phyloP scores from a whole-genome alignment of 2,888 invertebrate genomes.

The Bembecia ichneumoniformis region DNA sequence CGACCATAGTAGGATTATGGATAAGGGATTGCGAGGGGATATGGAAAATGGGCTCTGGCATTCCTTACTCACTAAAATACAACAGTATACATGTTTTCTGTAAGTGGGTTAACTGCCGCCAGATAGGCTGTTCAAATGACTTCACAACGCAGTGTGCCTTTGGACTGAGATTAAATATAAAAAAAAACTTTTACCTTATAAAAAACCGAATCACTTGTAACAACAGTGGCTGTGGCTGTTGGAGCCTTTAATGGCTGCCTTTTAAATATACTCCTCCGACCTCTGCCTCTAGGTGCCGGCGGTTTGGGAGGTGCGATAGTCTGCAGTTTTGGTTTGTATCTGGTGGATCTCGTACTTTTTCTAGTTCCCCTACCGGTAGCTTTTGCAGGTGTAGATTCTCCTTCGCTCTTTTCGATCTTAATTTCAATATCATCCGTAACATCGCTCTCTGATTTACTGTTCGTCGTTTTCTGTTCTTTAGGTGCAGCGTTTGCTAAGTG shows the following conservation, averaged over 20 bases:
- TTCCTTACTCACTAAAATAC: too few relatives aligned
- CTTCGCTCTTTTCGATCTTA: slow-evolving; percentile 40
- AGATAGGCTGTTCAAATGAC: too few relatives aligned
- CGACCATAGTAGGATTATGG: too few relatives aligned
- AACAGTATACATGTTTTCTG: too few relatives aligned
- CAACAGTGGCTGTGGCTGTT: slow-evolving; percentile 83
- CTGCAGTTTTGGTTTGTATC: slow-evolving; percentile 67
- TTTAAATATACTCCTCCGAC: slow-evolving; percentile 84
- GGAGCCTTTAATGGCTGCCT: slow-evolving; percentile 86
- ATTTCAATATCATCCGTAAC: slow-evolving; percentile 34
- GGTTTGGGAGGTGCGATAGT: slow-evolving; percentile 34
- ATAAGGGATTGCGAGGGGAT: too few relatives aligned
- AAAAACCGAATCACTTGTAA: slow-evolving; percentile 85
- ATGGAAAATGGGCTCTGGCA: too few relatives aligned
- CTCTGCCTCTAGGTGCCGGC: slow-evolving; percentile 76
- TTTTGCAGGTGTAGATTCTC: slow-evolving; percentile 53
- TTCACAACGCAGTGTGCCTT: too few relatives aligned
- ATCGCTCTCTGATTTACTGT: slow-evolving; percentile 13
- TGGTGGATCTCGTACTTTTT: slow-evolving; percentile 73
- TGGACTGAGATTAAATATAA: not conserved
- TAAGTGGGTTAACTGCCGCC: too few relatives aligned
- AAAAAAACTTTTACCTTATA: slow-evolving; percentile 68
- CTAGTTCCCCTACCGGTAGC: slow-evolving; percentile 67
- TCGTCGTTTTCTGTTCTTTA: slow-evolving; percentile 37
- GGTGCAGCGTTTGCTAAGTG: slow-evolving; percentile 60